Conservation (phyloP, 2,113 vertebrate genomes). For the Sus scrofa region DNA sequence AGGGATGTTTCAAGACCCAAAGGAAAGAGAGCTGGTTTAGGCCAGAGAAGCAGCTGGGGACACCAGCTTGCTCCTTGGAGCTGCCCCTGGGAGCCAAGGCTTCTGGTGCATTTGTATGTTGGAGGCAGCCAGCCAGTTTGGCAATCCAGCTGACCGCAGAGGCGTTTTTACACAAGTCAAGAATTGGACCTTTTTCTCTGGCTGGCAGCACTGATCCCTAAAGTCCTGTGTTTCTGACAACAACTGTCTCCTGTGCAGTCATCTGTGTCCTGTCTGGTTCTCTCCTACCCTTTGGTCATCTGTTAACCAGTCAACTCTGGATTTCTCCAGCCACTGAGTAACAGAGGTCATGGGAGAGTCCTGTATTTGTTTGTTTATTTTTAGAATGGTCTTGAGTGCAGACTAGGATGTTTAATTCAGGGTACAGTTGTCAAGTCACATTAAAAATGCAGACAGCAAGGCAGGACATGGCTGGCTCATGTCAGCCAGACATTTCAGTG, state of each 20-base stretch:
- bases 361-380: background rate
- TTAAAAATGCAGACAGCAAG: slow-evolving; percentile 80
- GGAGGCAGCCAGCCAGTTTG: background rate
- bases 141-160: background rate
- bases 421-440: slow-evolving; percentile 27
- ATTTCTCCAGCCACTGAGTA: background rate
- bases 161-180: background rate
- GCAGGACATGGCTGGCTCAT: slow-evolving; percentile 57
- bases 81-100: background rate
- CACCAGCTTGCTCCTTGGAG: background rate
- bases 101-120: background rate
- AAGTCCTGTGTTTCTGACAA: background rate
- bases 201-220: background rate
- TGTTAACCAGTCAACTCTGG: background rate
- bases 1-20: background rate
- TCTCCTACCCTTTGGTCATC: background rate
- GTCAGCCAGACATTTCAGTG: background rate
- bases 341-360: slow-evolving; percentile 45
- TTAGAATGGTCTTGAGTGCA: background rate
- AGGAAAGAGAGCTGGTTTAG: background rate
- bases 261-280: slow-evolving; percentile 33
- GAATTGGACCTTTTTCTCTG: background rate
- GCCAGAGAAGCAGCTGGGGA: slow-evolving; percentile 13
- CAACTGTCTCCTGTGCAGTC: background rate
- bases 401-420: slow-evolving; percentile 74